Evolutionary conservation across 2,113 vertebrate species (phyloP).

Genomic region (Phaethon lepturus): DNA sequence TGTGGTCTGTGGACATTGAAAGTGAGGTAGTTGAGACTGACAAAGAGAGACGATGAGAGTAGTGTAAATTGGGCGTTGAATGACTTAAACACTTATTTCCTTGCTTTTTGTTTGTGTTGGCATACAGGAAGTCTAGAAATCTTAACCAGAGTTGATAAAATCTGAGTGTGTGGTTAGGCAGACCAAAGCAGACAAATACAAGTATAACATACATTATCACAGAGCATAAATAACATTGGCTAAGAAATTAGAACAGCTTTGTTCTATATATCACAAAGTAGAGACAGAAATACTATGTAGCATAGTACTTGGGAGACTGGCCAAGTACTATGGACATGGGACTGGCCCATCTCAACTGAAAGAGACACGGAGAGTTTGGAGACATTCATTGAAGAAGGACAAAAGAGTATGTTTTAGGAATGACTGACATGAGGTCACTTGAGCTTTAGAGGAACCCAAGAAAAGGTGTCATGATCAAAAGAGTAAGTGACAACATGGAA

Average conservation of each 20-base stretch:
- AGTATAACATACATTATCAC: background rate
- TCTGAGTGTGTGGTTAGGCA: background rate
- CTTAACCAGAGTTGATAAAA: constrained; percentile 18
- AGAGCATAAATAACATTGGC: background rate
- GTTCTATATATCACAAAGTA: background rate
- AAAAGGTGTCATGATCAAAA: background rate
- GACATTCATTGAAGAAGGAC: constrained; percentile 22
- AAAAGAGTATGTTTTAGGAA: constrained; percentile 26
- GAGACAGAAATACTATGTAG: background rate
- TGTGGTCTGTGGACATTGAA: background rate
- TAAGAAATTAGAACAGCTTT: background rate
- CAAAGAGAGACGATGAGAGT: background rate
- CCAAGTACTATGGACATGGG: background rate
- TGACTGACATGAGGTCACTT: constrained; percentile 9
- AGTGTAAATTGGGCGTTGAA: background rate
- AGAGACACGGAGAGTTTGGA: background rate
- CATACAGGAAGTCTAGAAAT: background rate
- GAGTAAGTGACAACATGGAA: background rate
- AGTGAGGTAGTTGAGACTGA: background rate
- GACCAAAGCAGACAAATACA: background rate
- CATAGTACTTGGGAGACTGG: background rate
- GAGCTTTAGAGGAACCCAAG: background rate
- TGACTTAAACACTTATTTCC: constrained; percentile 30
- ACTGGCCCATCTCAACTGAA: background rate
- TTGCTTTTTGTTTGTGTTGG: constrained; percentile 10